Base-by-base conservation (phyloP, 2,888 invertebrate species). In the Tillus elongatus region DNA sequence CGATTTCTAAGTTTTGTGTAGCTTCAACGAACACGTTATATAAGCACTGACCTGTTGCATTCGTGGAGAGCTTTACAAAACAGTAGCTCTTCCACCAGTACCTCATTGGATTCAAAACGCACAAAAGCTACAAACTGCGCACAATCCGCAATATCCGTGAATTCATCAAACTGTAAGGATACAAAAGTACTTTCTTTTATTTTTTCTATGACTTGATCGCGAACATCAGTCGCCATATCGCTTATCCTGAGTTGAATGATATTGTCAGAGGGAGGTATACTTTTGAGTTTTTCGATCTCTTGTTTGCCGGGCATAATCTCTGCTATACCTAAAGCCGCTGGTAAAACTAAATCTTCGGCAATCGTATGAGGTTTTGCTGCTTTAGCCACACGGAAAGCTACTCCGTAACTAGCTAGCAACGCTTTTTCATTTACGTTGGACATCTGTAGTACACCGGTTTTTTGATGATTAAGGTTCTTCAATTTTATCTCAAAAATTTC, bases 181-280 rank as follows among this genome's bases (percentile, higher is more conserved):
- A 19, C 6, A 19, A 8, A n/a, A 8, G 6, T 6, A 19, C 24
- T 19, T 6, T 19, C n/a, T n/a, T 19, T 19, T 19, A 40, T 27
- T 40, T 40, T 33, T 40, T 33, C 34, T 24, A 37, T 34, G 28
- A 40, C 30, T 39, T 40, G 37, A 29, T 40, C 37, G 12, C 30
- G 40, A 38, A 29, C 19, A 13, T 37, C 37, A 33, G 6, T 39
- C 30, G 42, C 51, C 46, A 53, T 55, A 45, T 53, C 52, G 47
- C 45, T 48, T 48, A 56, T 56, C 39, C 52, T 49, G 47, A 54
- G 52, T 46, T 39, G 41, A 50, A 56, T 43, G 30, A 54, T 55
- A 51, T 55, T 52, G 46, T 57, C 46, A 45, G 55, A 54, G 34
- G 55, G 50, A 36, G 53, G 54, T 52, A 56, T 48, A 39, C 37